These are phyloP conservation scores for Himalopsyche phryganea DNA, from an alignment of 1,140 invertebrate genomes.

Conservation along the genomic window DNA sequence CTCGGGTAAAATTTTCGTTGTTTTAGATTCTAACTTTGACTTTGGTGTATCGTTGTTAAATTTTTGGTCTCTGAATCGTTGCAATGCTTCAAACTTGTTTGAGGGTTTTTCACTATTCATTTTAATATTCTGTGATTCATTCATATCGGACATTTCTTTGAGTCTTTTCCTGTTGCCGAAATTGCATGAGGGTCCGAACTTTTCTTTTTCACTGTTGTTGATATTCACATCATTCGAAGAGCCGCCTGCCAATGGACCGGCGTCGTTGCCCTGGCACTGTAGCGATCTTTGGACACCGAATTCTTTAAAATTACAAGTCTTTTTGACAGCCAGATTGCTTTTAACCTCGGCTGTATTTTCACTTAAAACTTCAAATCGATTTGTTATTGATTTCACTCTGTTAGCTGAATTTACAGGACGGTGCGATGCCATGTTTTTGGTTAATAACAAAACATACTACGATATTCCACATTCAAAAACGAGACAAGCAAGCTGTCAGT, in stretches of 20 bases:
- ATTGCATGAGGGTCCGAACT: conserved; percentile 25
- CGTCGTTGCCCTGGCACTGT: neutral
- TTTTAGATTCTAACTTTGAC: conserved; percentile 20
- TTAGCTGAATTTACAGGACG: conserved; percentile 15
- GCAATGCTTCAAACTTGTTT: no score
- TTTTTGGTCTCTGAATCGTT: conserved; percentile 21
- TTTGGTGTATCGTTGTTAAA: neutral
- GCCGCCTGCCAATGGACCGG: neutral
- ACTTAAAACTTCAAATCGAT: conserved; percentile 48
- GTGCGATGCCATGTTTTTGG: conserved; percentile 35
- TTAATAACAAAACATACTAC: conserved; percentile 2
- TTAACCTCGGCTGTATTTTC: conserved; percentile 11
- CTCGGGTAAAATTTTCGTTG: conserved; percentile 34
- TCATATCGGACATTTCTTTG: conserved; percentile 21
- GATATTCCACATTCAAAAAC: conserved; percentile 4
- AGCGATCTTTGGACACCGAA: neutral
- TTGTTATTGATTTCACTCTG: conserved; percentile 51
- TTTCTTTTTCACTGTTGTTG: conserved; percentile 9
- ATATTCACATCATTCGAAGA: neutral
- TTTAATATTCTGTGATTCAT: conserved; percentile 6
- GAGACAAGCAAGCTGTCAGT: neutral
- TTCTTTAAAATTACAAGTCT: conserved; percentile 19
- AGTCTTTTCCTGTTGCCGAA: conserved; percentile 30
- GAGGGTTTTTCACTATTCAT: conserved; percentile 3
- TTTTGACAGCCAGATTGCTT: conserved; percentile 35